A percentile compares a stretch with the other conserved stretches of the same genome.
Conservation (phyloP, 2,113 vertebrate genomes). For the Barnardius zonarius region DNA sequence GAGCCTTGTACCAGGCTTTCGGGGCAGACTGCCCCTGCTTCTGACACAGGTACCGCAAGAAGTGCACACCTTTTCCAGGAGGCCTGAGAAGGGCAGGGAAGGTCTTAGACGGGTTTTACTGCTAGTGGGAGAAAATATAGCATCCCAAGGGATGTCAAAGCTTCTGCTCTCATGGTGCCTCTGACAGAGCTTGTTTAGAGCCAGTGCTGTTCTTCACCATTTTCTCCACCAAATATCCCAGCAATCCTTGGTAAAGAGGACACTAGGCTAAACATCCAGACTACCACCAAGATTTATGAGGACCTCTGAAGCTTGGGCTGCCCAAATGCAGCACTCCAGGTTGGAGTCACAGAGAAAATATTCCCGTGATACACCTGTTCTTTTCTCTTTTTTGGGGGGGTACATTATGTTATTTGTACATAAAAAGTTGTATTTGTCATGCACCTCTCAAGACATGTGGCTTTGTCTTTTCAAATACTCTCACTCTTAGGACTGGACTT, state of each 20-base stretch:
- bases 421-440: neutral
- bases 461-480: neutral
- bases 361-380: neutral
- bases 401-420: neutral
- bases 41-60: neutral
- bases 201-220: neutral
- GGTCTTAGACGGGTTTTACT: neutral
- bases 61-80: neutral
- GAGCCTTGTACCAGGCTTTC: neutral
- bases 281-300: neutral
- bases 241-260: neutral
- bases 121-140: neutral
- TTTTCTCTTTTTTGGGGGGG: neutral
- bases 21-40: neutral
- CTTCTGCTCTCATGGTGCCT: neutral
- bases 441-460: fast-evolving
- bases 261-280: neutral
- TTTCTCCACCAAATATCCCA: neutral
- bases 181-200: neutral
- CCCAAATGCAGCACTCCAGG: neutral
- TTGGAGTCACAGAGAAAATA: neutral
- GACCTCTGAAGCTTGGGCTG: neutral
- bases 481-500: neutral
- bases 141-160: neutral
- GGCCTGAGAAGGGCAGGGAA: neutral